Evolutionary conservation across 2,797 vertebrate genomes (phyloP).

Genomic region (Cossypha niveicapilla): DNA sequence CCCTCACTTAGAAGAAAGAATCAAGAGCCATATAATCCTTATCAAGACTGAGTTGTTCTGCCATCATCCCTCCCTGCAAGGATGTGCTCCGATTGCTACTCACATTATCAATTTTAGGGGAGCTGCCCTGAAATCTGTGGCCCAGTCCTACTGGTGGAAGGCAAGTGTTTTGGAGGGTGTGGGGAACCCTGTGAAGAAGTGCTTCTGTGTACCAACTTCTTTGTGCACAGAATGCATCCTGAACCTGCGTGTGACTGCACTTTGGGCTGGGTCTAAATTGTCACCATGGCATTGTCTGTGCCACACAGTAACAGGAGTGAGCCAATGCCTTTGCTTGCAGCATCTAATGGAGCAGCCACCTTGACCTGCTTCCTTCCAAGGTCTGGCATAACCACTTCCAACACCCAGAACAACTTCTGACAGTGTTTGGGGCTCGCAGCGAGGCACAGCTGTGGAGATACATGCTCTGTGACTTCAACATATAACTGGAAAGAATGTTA

Average conservation of each 20-base stretch:
- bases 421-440: not conserved
- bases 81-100: not conserved
- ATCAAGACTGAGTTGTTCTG: not conserved
- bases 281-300: not conserved
- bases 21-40: slow-evolving; percentile 23
- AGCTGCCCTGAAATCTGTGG: not conserved
- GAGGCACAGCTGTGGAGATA: not conserved
- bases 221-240: not conserved
- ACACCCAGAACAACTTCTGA: not conserved
- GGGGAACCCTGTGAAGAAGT: not conserved
- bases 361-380: not conserved
- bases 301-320: not conserved
- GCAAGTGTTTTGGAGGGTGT: not conserved
- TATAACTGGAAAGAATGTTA: slow-evolving; percentile 33
- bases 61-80: not conserved
- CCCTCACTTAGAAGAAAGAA: not conserved
- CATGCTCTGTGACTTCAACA: not conserved
- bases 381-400: not conserved
- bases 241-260: not conserved
- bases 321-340: not conserved
- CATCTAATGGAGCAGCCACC: not conserved
- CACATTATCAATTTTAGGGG: not conserved
- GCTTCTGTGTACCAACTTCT: not conserved
- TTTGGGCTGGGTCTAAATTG: not conserved
- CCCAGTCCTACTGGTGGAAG: not conserved